Evolutionary conservation across 1,140 invertebrate species (phyloP).

Genomic region (Orius insidiosus): DNA sequence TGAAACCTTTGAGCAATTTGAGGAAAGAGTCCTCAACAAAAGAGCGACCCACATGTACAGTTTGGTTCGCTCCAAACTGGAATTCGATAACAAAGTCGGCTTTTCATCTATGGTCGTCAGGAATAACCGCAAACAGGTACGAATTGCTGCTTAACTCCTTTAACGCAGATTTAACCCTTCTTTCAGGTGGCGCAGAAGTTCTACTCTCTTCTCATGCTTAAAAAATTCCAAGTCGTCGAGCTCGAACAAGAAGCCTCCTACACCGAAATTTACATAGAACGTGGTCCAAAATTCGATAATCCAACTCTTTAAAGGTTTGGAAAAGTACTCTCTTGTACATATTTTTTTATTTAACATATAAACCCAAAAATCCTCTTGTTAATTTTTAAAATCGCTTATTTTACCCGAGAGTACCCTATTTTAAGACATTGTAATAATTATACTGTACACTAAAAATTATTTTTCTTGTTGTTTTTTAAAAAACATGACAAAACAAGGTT

Average conservation of each 20-base stretch:
- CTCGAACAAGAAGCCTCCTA: constrained; percentile 70
- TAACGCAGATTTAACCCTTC: constrained; percentile 21
- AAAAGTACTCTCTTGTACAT: too few species aligned
- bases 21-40: constrained; percentile 85
- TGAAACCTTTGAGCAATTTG: constrained; percentile 89
- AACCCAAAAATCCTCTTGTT: too few species aligned
- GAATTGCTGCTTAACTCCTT: not conserved
- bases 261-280: constrained; percentile 68
- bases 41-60: constrained; percentile 80
- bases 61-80: constrained; percentile 45
- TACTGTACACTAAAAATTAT: too few species aligned
- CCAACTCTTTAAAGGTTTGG: constrained; percentile 39
- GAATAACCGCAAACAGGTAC: constrained; percentile 74
- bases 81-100: constrained; percentile 36
- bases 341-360: too few species aligned
- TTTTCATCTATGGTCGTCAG: constrained; percentile 51
- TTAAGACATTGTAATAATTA: too few species aligned
- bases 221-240: constrained; percentile 88
- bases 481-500: too few species aligned
- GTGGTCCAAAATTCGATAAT: constrained; percentile 70
- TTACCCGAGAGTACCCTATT: too few species aligned
- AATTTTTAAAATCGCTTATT: too few species aligned
- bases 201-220: constrained; percentile 54
- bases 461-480: too few species aligned
- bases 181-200: constrained; percentile 48